A percentile compares a stretch with the other conserved stretches of the same genome.
Conservation (phyloP, 2,113 vertebrate genomes). For the Sorex araneus region DNA sequence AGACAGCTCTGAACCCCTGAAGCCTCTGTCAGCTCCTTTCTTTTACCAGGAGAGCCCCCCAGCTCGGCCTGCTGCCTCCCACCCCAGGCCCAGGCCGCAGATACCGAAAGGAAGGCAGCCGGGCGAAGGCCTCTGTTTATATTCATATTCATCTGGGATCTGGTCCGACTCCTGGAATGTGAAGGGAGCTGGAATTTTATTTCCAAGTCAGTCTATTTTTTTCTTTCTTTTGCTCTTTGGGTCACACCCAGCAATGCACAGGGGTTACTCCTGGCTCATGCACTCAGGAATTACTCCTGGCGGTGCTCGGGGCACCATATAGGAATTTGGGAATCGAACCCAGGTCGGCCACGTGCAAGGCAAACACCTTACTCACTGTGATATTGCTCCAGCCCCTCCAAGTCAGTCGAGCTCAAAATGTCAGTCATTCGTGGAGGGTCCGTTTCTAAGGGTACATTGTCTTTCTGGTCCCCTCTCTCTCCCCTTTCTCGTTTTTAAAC, state of each 20-base stretch:
- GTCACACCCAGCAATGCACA: no score
- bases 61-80: background rate
- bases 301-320: no score
- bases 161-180: conserved; percentile 66
- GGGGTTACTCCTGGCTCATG: no score
- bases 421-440: conserved; percentile 72
- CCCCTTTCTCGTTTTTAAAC: no score
- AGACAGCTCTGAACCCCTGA: conserved; percentile 55
- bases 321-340: no score
- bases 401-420: conserved; percentile 79
- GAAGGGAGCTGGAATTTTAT: conserved; percentile 66
- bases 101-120: conserved; percentile 74
- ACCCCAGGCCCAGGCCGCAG: conserved; percentile 70
- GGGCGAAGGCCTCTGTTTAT: conserved; percentile 52
- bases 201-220: conserved; percentile 82
- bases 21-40: background rate
- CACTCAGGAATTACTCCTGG: no score
- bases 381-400: no score
- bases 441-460: conserved; percentile 62
- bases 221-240: no score
- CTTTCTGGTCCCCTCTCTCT: conserved; percentile 57
- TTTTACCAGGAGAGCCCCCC: conserved; percentile 49
- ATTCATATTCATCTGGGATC: conserved; percentile 78
- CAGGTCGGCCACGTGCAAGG: no score
- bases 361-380: no score